These are phyloP conservation scores for Diceros bicornis DNA, from an alignment of 2,797 vertebrate species.

Conservation along the genomic window DNA sequence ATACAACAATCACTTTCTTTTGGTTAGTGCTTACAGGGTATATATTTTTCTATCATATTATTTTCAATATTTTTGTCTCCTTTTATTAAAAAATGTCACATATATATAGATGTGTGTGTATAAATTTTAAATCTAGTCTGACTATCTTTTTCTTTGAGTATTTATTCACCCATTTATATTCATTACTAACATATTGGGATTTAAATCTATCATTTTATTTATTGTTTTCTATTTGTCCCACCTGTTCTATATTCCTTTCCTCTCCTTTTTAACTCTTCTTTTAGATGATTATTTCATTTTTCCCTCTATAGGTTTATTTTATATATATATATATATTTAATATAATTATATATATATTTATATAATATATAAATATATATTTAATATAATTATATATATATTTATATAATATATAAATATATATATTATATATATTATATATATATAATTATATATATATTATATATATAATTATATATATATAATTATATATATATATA, in stretches of 20 bases:
- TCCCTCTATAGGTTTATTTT: background rate
- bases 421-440: too few relatives aligned
- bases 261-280: background rate
- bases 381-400: too few relatives aligned
- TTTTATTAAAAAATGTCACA: background rate
- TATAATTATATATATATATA: too few relatives aligned
- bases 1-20: background rate
- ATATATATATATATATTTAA: too few relatives aligned
- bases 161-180: background rate
- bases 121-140: background rate
- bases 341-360: too few relatives aligned
- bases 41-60: background rate
- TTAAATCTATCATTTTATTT: background rate
- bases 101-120: background rate
- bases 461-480: too few relatives aligned
- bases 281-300: background rate
- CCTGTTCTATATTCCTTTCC: background rate
- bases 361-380: too few relatives aligned
- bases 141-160: background rate
- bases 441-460: too few relatives aligned
- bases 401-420: too few relatives aligned
- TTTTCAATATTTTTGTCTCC: background rate
- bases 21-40: background rate
- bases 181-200: background rate
- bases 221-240: background rate